phyloP scores from a whole-genome alignment of 2,113 vertebrate species.

The Pyrgilauda ruficollis region DNA sequence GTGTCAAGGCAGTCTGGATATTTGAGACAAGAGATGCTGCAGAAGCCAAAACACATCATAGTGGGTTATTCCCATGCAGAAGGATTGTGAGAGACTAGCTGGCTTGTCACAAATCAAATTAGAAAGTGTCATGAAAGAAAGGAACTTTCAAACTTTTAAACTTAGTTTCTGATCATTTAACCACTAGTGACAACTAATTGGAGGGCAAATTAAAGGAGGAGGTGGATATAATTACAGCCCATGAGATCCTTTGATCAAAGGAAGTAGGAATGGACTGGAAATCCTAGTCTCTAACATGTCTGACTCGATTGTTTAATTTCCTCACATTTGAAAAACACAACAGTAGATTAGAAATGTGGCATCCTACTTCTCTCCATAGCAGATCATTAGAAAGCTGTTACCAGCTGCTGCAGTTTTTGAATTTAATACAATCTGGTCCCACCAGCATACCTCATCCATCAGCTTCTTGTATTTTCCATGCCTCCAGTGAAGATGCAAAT shows the following conservation, averaged over 20 bases:
- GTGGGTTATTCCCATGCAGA: background rate
- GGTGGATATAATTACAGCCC: background rate
- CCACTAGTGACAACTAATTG: background rate
- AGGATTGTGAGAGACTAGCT: background rate
- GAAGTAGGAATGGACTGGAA: background rate
- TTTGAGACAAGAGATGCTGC: background rate
- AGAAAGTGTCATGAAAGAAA: background rate
- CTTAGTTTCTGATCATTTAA: background rate
- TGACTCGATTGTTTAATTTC: background rate
- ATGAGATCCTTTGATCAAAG: background rate
- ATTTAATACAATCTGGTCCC: background rate
- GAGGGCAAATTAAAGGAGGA: background rate
- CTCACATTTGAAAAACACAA: background rate
- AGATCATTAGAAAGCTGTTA: background rate
- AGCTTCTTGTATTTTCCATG: background rate
- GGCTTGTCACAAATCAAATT: background rate
- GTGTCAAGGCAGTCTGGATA: background rate
- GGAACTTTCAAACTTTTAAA: background rate
- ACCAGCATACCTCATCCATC: background rate
- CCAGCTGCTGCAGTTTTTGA: background rate
- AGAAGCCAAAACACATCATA: background rate
- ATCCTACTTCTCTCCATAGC: background rate
- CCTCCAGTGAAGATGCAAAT: background rate
- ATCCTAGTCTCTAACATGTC: background rate
- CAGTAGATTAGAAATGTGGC: background rate